Evolutionary conservation across 2,888 invertebrate genomes (phyloP).

Genomic region (Pandemis corylana): DNA sequence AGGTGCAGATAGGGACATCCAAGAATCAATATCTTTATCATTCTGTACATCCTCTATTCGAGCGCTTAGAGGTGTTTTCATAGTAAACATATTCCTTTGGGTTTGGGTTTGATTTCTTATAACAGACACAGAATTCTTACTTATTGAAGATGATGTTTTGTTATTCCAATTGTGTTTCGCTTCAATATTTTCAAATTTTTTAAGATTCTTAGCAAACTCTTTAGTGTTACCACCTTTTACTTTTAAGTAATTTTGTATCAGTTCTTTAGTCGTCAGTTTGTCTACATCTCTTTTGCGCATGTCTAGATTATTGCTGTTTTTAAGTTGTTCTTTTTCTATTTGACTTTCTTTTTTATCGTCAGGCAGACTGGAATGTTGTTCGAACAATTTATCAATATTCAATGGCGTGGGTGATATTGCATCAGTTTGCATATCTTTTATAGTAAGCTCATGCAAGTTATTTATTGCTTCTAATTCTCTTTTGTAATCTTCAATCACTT

Average conservation of each 20-base stretch:
- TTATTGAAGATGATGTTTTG: constrained; percentile 53
- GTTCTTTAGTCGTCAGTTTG: constrained; percentile 76
- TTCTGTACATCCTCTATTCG: constrained; percentile 74
- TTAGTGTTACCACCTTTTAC: constrained; percentile 71
- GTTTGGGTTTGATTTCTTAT: constrained; percentile 65
- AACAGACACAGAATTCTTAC: constrained; percentile 53
- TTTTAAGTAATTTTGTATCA: constrained; percentile 79
- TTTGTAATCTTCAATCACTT: constrained; percentile 82
- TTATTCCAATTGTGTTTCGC: constrained; percentile 72
- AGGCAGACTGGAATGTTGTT: constrained; percentile 60
- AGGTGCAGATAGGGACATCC: constrained; percentile 78
- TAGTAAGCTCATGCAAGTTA: constrained; percentile 75
- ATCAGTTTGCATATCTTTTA: constrained; percentile 80
- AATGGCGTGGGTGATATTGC: constrained; percentile 75
- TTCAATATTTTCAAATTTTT: constrained; percentile 62
- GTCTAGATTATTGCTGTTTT: constrained; percentile 49
- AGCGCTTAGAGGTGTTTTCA: constrained; percentile 68
- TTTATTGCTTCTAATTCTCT: constrained; percentile 81
- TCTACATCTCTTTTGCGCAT: constrained; percentile 65
- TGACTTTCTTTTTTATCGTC: constrained; percentile 54
- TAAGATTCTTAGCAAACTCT: constrained; percentile 56
- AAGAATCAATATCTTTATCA: constrained; percentile 80
- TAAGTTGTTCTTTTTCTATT: constrained; percentile 46
- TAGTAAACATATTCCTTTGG: constrained; percentile 64
- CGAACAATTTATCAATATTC: constrained; percentile 77